These are phyloP conservation scores for Protonemura montana DNA, from an alignment of 2,888 invertebrate species.

Conservation along the genomic window DNA sequence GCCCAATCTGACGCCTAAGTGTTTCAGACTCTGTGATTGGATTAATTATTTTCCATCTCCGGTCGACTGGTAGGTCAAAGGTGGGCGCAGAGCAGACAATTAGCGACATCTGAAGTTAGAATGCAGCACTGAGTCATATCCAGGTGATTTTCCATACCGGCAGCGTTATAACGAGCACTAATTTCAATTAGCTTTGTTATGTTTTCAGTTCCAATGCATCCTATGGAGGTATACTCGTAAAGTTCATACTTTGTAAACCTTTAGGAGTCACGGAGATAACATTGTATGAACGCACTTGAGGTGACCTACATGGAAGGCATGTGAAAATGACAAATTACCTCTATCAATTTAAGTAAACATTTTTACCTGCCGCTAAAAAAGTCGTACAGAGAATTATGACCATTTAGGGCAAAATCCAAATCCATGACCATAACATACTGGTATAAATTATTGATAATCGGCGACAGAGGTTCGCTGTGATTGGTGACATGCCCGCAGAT, in stretches of 20 bases:
- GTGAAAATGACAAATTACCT: neutral
- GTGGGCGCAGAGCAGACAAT: neutral
- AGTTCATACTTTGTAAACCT: neutral
- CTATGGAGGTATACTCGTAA: neutral
- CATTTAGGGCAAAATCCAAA: neutral
- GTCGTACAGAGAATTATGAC: neutral
- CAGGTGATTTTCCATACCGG: neutral
- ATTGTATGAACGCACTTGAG: neutral
- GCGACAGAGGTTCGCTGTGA: neutral
- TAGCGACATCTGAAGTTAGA: neutral
- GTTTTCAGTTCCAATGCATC: neutral
- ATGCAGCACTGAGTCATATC: neutral
- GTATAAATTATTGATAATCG: neutral
- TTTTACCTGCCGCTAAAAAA: neutral
- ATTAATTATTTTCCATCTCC: neutral
- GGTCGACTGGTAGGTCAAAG: neutral
- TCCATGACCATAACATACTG: conserved; percentile 12
- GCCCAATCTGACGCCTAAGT: neutral
- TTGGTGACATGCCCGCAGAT: neutral
- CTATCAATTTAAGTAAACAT: neutral
- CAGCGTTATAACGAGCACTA: neutral
- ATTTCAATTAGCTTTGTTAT: neutral
- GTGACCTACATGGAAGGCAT: neutral
- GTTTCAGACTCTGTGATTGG: neutral
- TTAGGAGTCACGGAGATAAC: neutral